A percentile compares a stretch with the other conserved stretches of the same genome.
phyloP scores from a whole-genome alignment of 2,888 invertebrate genomes.

The Cataglyphis cursor region DNA sequence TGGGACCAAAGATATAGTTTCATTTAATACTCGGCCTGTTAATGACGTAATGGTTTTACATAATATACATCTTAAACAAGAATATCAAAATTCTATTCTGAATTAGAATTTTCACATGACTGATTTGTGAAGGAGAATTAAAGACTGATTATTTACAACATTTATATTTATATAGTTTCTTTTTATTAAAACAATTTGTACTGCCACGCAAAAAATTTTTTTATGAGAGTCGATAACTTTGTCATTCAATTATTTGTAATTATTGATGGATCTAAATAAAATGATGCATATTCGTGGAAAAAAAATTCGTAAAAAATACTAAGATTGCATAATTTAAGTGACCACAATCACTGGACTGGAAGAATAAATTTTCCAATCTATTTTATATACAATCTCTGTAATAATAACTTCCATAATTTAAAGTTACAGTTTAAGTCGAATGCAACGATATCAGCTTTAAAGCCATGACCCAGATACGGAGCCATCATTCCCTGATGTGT shows the following conservation, averaged over 20 bases:
- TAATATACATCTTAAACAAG: not conserved
- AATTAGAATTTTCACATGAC: conserved; percentile 28
- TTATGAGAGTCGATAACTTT: not conserved
- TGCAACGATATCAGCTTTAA: conserved; percentile 51
- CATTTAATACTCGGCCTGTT: conserved; percentile 15
- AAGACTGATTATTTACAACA: conserved; percentile 70
- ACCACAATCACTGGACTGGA: not conserved
- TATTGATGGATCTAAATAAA: not conserved
- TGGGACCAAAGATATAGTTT: conserved; percentile 52
- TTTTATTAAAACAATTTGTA: conserved; percentile 19
- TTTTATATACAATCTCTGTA: conserved; percentile 29
- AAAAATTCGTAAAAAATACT: not conserved
- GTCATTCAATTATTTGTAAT: conserved; percentile 4
- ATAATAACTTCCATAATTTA: conserved; percentile 38
- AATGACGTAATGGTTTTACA: conserved; percentile 8
- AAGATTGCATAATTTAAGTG: not conserved
- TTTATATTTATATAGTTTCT: conserved; percentile 17
- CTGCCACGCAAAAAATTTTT: conserved; percentile 40
- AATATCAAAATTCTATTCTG: conserved; percentile 51
- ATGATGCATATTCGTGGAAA: not conserved
- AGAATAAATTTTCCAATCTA: conserved; percentile 24
- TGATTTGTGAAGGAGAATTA: conserved; percentile 63
- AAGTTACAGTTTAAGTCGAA: not conserved
- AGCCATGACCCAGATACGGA: conserved; percentile 51
- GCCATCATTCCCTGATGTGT: conserved; percentile 29